Evolutionary conservation across 2,113 vertebrate genomes (phyloP).

Genomic region (Smithornis capensis): DNA sequence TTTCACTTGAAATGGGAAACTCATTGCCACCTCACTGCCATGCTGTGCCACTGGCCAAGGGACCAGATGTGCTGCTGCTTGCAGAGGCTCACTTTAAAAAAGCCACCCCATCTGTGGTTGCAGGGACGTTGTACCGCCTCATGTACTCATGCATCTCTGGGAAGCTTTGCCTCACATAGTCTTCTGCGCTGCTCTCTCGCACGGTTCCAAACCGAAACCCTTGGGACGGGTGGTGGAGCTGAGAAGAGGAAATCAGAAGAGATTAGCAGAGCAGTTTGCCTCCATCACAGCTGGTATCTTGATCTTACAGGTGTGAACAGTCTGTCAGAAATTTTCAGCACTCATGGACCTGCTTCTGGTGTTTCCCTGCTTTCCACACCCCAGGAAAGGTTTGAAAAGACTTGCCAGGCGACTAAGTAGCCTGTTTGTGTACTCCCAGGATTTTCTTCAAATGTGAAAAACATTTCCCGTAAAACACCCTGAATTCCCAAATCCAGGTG

Average conservation of each 20-base stretch:
- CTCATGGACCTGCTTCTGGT: neutral
- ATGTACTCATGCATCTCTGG: slow-evolving; percentile 92
- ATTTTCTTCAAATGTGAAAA: neutral
- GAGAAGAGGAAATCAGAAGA: slow-evolving; percentile 35
- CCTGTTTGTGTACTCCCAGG: neutral
- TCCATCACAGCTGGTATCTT: neutral
- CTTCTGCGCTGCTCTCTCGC: slow-evolving; percentile 87
- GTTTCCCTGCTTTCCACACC: neutral
- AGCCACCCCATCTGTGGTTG: slow-evolving; percentile 82
- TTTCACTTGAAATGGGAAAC: neutral
- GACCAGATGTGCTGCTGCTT: neutral
- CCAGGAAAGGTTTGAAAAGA: neutral
- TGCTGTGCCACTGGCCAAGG: neutral
- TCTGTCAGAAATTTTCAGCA: neutral
- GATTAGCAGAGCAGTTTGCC: neutral
- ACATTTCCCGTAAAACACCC: neutral
- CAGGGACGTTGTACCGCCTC: slow-evolving; percentile 87
- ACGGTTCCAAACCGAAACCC: slow-evolving; percentile 89
- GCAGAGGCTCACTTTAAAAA: slow-evolving; percentile 80
- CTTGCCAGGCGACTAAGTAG: neutral
- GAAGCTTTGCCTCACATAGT: slow-evolving; percentile 88
- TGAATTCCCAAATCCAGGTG: neutral
- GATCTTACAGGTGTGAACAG: neutral
- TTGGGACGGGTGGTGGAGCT: slow-evolving; percentile 90
- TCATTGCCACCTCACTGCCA: neutral